These are phyloP conservation scores for Heliconius cydno DNA, from an alignment of 2,888 invertebrate genomes.

Conservation along the genomic window DNA sequence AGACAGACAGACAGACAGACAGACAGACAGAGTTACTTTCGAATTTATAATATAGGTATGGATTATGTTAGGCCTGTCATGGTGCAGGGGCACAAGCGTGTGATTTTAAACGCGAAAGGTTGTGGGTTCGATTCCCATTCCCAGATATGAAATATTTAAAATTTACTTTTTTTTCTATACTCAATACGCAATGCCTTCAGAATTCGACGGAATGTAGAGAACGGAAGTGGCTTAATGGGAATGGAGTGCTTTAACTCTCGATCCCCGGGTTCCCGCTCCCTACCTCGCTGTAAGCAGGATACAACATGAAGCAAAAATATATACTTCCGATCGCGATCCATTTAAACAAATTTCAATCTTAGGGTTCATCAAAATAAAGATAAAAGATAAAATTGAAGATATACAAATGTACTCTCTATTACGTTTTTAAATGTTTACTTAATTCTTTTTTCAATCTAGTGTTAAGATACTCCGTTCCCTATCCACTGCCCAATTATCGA, in stretches of 20 bases:
- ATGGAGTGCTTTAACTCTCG: not conserved
- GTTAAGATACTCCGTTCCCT: not conserved
- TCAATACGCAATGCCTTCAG: not conserved
- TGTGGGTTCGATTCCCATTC: not conserved
- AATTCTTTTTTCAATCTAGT: not conserved
- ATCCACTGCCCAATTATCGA: not conserved
- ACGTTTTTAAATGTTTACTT: too few species aligned
- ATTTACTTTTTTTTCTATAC: not conserved
- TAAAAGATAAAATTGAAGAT: too few species aligned
- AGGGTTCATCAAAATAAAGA: too few species aligned
- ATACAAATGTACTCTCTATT: too few species aligned
- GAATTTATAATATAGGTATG: too few species aligned
- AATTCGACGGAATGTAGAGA: too few species aligned
- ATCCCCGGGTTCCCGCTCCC: not conserved
- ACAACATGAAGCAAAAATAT: not conserved
- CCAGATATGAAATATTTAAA: not conserved
- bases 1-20: too few species aligned
- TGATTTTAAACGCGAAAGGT: not conserved
- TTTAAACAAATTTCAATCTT: not conserved
- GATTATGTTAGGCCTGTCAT: not conserved
- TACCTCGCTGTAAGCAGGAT: not conserved
- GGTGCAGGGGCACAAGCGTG: not conserved
- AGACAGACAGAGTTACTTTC: too few species aligned
- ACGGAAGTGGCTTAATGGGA: not conserved
- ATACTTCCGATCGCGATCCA: too few species aligned